These are phyloP conservation scores for Orientallactaga bullata DNA, from an alignment of 2,113 vertebrate genomes.

Conservation along the genomic window DNA sequence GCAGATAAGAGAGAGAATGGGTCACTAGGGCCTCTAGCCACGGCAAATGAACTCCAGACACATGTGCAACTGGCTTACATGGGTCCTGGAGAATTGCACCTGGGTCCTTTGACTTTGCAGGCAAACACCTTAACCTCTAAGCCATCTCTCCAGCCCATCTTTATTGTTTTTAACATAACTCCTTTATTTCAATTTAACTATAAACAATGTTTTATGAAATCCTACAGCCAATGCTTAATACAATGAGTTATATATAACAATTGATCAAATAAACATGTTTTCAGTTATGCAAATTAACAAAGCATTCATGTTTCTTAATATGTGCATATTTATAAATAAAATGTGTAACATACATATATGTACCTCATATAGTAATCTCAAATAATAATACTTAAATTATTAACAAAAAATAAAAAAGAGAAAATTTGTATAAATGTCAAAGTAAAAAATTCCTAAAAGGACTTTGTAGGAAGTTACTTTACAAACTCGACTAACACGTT, in stretches of 20 bases:
- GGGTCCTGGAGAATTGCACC: too few species aligned
- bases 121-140: too few species aligned
- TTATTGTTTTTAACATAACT: not conserved
- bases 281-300: not conserved
- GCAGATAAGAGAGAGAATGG: too few species aligned
- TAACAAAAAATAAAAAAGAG: conserved; percentile 28
- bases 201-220: not conserved
- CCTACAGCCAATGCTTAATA: not conserved
- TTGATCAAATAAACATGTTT: not conserved
- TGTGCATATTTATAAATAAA: not conserved
- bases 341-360: not conserved
- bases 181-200: not conserved
- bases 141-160: too few species aligned
- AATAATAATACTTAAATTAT: conserved; percentile 39
- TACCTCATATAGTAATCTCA: not conserved
- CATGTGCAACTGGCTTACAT: too few species aligned
- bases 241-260: not conserved
- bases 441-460: conserved; percentile 1
- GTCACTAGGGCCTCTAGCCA: too few species aligned
- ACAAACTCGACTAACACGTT: not conserved
- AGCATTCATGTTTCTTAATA: not conserved
- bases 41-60: too few species aligned
- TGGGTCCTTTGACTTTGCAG: too few species aligned
- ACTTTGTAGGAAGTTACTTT: not conserved
- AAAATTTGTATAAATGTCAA: conserved; percentile 46